phyloP scores from a whole-genome alignment of 2,113 vertebrate species.

The Myotis lucifugus region DNA sequence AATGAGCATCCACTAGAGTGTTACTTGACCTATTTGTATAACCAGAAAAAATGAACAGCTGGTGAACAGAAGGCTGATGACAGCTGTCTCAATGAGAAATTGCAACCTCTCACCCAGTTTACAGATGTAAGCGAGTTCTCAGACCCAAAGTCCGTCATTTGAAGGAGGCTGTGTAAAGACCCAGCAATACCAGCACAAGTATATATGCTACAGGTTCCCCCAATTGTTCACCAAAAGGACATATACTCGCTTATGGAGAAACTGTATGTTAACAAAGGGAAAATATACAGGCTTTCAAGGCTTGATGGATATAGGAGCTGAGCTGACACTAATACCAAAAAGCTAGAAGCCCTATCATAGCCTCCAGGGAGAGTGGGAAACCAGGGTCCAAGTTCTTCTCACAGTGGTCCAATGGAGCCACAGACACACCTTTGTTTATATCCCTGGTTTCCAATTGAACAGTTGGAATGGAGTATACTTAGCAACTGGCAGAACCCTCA shows the following conservation, averaged over 20 bases:
- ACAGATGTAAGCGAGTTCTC: not conserved
- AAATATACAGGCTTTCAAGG: not conserved
- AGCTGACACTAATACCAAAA: not conserved
- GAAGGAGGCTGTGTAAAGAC: not conserved
- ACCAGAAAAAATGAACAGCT: constrained; percentile 10
- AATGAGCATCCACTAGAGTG: not conserved
- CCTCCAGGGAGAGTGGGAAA: not conserved
- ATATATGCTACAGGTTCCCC: not conserved
- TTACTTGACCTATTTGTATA: constrained; percentile 11
- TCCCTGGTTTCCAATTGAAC: not conserved
- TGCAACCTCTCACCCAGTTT: not conserved
- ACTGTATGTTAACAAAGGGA: not conserved
- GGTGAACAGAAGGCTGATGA: constrained; percentile 42
- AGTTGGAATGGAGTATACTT: not conserved
- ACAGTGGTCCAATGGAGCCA: not conserved
- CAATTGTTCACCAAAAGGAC: not conserved
- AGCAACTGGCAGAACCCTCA: not conserved
- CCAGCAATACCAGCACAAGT: not conserved
- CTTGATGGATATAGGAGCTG: not conserved
- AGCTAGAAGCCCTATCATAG: not conserved
- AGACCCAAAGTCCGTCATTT: not conserved
- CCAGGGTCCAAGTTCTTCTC: not conserved
- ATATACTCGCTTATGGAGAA: not conserved
- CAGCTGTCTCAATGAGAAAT: not conserved
- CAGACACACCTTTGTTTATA: not conserved